Evolutionary conservation across 2,797 vertebrate species (phyloP), one percentile per base, ranked within the genome.

Genomic region (Anableps anableps): DNA sequence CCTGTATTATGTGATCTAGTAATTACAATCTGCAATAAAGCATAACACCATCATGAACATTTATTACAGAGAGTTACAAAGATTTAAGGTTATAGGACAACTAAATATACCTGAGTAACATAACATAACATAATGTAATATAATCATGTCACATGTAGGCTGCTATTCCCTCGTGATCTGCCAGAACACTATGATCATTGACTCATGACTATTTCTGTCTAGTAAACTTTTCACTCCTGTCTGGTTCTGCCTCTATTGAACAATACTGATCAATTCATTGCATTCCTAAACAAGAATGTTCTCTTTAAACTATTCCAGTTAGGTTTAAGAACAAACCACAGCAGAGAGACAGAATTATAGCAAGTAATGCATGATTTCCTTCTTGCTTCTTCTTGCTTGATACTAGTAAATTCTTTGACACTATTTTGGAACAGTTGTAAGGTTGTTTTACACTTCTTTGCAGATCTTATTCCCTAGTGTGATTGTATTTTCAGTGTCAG

Each of bases 11-110:
- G 8, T 29, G 51, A 68, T 81, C 36, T 19, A 47, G 4, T 64
- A 84, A 70, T 38, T 19, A 75, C 29, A 38, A 82, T 85, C 4
- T 34, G 6, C 5, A 43, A 19, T 36, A 43, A 72, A 73, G 66
- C 29, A 68, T 68, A 41, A 41, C 36, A 11, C 41, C 23, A 45
- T 45, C 5, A 3, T 6, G 23, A 70, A 11, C 66, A 43, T 43
- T 70, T 23, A 21, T 66, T 70, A 70, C 19, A 38, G 23, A 11
- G 34, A 10, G n/a, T 53, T 26, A 53, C 51, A 53, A n/a, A 58
- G 55, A 58, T 29, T 58, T n/a, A 58, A 13, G n/a, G 55, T 58
- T 58, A 29, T 26, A 29, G 55, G 55, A 29, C 8, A n/a, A 58
- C n/a, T 29, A 11, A 58, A 53, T 23, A 53, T 53, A 1, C 51